Evolutionary conservation across 2,797 vertebrate species (phyloP), one percentile per base, ranked within the genome.

Genomic region (Sebastes variabilis): DNA sequence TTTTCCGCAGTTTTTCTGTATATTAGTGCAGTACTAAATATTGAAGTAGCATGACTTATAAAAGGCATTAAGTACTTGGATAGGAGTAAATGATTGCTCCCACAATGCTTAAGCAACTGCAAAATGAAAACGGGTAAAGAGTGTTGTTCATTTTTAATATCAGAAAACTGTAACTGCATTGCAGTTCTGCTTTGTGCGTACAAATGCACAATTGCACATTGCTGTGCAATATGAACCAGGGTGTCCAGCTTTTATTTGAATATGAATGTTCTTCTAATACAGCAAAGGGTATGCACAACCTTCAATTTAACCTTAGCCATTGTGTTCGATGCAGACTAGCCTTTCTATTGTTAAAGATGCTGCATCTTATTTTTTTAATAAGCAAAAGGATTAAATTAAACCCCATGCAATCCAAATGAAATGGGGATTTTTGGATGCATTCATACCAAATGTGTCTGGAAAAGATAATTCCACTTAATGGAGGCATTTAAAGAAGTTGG

Each of bases 381-480:
- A 93, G 93, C 87, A 88, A 95, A 96, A 92, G 92, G 94, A 96
- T 95, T 95, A 94, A 96, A 95, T 96, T 95, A 96, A 96, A 94
- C 90, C 90, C 88, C 85, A 88, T 90, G 93, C 93, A 94, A 94
- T 94, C 95, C 93, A 93, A 95, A 96, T 94, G 93, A 95, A 95
- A 94, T 86, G 80, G 88, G 92, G 93, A 95, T 94, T 95, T 95
- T 93, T 93, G 91, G 94, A 95, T 73, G 93, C 93, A 93, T 93
- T 95, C 93, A 94, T 87, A 89, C 86, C 88, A 95, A 96, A 95
- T 95, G 94, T 96, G 95, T 93, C 93, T 93, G 90, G 94, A 95
- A 93, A 95, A 96, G 95, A 96, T 96, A 96, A 96, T 96, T 96
- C 90, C 89, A 90, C 93, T 93, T 95, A 96, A 96, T 94, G 90